Evolutionary conservation across 2,888 invertebrate genomes (phyloP).

Genomic region (Eristalis pertinax): DNA sequence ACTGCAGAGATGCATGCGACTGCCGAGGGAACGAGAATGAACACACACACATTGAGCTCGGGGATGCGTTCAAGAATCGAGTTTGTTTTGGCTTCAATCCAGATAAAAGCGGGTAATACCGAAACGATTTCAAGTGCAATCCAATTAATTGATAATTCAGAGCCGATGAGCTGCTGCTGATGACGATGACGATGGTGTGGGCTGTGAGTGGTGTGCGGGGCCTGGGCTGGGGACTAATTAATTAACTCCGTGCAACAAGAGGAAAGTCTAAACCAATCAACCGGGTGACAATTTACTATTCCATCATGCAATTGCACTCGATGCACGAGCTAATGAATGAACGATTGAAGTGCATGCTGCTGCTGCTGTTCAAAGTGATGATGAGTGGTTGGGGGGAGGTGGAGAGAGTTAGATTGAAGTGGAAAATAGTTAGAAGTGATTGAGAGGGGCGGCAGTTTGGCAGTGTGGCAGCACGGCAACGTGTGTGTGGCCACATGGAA

Average conservation of each 20-base stretch:
- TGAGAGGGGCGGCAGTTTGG: no score
- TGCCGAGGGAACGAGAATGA: not conserved
- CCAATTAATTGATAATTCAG: conserved; percentile 51
- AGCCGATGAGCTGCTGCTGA: no score
- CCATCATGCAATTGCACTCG: not conserved
- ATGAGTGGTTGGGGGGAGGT: not conserved
- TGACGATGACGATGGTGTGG: conserved; percentile 16
- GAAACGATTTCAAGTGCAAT: conserved; percentile 43
- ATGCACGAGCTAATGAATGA: not conserved
- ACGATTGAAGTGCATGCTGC: not conserved
- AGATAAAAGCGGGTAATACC: conserved; percentile 22
- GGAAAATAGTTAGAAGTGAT: no score
- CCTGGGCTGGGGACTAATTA: conserved; percentile 6
- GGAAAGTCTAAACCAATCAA: not conserved
- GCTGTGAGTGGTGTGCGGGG: not conserved
- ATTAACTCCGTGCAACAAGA: not conserved
- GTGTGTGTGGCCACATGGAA: no score
- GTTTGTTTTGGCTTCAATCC: conserved; percentile 32
- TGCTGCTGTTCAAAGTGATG: not conserved
- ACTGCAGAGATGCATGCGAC: not conserved
- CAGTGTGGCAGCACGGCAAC: no score
- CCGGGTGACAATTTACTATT: not conserved
- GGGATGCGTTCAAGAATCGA: conserved; percentile 37
- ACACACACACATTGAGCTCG: not conserved
- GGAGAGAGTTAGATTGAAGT: no score